Evolutionary conservation across 1,140 invertebrate genomes (phyloP), one percentile per base, ranked within the genome.

Genomic region (Camponotus floridanus): DNA sequence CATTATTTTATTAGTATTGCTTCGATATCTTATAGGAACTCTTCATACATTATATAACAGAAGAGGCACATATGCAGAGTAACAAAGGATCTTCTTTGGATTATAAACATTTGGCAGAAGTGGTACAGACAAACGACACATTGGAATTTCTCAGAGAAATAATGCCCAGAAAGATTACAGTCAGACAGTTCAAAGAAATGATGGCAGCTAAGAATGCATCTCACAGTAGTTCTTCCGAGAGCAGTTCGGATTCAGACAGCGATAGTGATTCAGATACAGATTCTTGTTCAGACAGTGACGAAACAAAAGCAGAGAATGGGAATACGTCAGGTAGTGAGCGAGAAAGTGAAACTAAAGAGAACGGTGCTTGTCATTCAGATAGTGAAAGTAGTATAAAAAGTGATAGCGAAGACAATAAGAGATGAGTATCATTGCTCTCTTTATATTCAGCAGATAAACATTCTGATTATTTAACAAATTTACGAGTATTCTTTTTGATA

Each of bases 101-200:
- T 80, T 97, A 97, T 86, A 97, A 97, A 92, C 95, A 97, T 91
- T 94, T 97, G 15, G 96, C 97, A 4, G 96, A 97, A 86, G 95
- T 97, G 0, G 97, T 97, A 0, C 96, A 97, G 91, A 95, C 95
- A 3, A 96, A 96, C 88, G 96, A 97, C 45, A 96, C 95, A 2
- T 94, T 97, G 76, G 96, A 97, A 87, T 97, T 97, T 91, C 91
- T 97, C 4, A 93, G 96, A 57, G 97, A 97, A 92, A 97, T 97
- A 79, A 96, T 97, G 95, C 97, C 97, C 0, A 95, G 96, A 76
- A 97, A 97, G 91, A 97, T 97, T 18, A 97, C 97, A 4, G 96
- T 97, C 0, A 93, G 95, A 55, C 95, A 97, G 90, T 97, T 96
- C 76, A 97, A 97, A 90, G 95, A 96, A 92, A 94, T 97, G 88